Percentiles rank a stretch among this genome's conserved stretches.
phyloP scores from a whole-genome alignment of 2,797 vertebrate species.

The Acanthurus lineatus region DNA sequence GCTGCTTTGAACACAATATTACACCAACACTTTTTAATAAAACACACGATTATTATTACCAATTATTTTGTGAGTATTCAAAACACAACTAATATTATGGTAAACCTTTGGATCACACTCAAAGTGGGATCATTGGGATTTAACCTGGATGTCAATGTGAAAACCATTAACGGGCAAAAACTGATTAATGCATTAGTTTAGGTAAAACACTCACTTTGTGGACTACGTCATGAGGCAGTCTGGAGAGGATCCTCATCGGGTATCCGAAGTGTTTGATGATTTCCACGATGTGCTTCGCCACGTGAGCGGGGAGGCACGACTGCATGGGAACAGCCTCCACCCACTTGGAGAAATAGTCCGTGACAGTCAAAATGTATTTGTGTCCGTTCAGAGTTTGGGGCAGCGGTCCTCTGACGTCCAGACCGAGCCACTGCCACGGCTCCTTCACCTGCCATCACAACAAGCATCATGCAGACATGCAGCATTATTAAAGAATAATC shows the following conservation, averaged over 20 bases:
- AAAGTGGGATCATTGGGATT: too few relatives aligned
- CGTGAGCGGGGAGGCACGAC: constrained; percentile 52
- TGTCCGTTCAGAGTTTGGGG: constrained; percentile 70
- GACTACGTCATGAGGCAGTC: constrained; percentile 74
- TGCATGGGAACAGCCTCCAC: constrained; percentile 79
- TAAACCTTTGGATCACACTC: too few relatives aligned
- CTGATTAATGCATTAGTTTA: too few relatives aligned
- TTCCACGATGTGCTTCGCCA: constrained; percentile 67
- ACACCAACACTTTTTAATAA: neutral
- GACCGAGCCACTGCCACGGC: constrained; percentile 83
- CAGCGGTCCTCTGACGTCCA: constrained; percentile 82
- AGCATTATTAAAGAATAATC: neutral
- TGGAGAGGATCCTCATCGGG: constrained; percentile 78
- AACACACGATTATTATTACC: neutral
- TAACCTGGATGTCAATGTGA: neutral
- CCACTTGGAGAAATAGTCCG: constrained; percentile 82
- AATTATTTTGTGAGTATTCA: too few relatives aligned
- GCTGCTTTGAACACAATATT: neutral
- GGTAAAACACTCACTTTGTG: constrained; percentile 66
- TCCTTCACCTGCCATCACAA: constrained; percentile 71
- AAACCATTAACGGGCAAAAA: neutral
- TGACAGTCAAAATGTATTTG: constrained; percentile 77
- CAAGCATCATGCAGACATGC: neutral
- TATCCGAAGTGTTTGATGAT: constrained; percentile 77
- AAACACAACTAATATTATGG: too few relatives aligned